Evolutionary conservation across 1,140 invertebrate genomes (phyloP).

Genomic region (Triops longicaudatus): DNA sequence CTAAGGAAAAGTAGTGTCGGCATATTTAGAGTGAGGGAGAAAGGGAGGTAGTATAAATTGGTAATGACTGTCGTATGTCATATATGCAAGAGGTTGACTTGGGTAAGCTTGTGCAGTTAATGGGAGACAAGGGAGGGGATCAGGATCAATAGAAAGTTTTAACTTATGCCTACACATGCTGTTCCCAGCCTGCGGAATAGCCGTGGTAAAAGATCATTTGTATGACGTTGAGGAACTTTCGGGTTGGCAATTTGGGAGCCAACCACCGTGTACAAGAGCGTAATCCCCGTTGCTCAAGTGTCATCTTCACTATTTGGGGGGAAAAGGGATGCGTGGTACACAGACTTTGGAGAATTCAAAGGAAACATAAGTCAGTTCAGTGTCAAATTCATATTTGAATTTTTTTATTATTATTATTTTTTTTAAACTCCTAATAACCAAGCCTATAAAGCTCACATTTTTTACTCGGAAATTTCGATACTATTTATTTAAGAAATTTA

Average conservation of each 20-base stretch:
- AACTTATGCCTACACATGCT: slow-evolving; percentile 15
- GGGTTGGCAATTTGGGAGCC: not conserved
- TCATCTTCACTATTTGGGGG: not conserved
- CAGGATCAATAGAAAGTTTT: slow-evolving; percentile 10
- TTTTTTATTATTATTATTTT: too few species aligned
- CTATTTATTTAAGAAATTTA: too few species aligned
- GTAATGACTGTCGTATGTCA: slow-evolving; percentile 12
- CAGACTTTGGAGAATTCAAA: too few species aligned
- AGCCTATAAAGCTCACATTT: too few species aligned
- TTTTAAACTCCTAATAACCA: too few species aligned
- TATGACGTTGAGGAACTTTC: slow-evolving; percentile 13
- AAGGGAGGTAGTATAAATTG: not conserved
- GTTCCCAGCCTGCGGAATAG: slow-evolving; percentile 6
- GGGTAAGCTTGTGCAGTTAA: slow-evolving; percentile 11
- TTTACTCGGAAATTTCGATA: too few species aligned
- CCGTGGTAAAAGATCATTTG: slow-evolving; percentile 12
- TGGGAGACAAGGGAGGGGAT: slow-evolving; percentile 13
- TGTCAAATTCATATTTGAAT: too few species aligned
- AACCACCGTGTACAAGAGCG: not conserved
- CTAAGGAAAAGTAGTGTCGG: not conserved
- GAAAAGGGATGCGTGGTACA: not conserved
- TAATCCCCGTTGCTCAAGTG: not conserved
- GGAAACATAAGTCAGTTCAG: too few species aligned
- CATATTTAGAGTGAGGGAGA: not conserved
- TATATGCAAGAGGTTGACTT: not conserved